phyloP scores from a whole-genome alignment of 2,797 vertebrate genomes.

The Onychomys arenicola region DNA sequence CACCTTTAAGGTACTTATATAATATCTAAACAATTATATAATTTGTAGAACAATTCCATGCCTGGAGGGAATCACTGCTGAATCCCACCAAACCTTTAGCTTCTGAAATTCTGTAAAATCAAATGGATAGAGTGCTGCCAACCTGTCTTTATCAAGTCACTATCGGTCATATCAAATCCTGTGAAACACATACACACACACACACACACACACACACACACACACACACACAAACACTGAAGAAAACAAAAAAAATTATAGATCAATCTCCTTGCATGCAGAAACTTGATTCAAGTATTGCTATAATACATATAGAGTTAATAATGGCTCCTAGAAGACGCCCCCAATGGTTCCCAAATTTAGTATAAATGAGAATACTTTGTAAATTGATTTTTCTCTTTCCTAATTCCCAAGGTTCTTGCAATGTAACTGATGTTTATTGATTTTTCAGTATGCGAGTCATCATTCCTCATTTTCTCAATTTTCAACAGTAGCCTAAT shows the following conservation, averaged over 20 bases:
- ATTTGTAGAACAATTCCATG: neutral
- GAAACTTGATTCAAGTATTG: neutral
- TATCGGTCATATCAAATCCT: neutral
- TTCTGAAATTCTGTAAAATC: neutral
- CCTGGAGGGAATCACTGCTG: neutral
- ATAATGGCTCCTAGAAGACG: neutral
- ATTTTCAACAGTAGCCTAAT: neutral
- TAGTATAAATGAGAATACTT: constrained; percentile 7
- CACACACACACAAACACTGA: neutral
- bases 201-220: neutral
- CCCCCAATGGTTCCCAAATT: neutral
- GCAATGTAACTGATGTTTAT: neutral
- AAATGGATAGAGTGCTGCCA: neutral
- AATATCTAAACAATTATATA: neutral
- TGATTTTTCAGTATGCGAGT: neutral
- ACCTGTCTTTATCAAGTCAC: neutral
- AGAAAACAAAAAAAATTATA: neutral
- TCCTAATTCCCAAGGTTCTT: constrained; percentile 15
- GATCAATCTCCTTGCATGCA: neutral
- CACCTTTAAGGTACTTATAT: neutral
- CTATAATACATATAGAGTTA: neutral
- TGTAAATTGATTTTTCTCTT: constrained; percentile 7
- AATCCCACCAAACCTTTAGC: neutral
- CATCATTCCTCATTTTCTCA: constrained; percentile 40
- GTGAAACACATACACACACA: neutral